Conservation (phyloP, 2,888 invertebrate genomes). For the Colletes collaris region DNA sequence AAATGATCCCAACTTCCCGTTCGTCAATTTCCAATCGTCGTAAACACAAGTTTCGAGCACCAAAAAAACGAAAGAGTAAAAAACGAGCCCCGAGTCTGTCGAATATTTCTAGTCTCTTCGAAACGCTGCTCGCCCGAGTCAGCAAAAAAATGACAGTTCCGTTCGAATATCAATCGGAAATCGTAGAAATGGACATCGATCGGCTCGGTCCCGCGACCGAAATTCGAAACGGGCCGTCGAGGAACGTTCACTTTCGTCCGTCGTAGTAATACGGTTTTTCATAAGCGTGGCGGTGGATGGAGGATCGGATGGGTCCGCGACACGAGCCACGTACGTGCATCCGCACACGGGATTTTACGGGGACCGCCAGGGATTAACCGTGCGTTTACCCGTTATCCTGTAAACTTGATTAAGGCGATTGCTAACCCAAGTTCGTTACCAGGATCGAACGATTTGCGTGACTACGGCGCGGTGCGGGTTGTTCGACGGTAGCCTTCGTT, state of each 20-base stretch:
- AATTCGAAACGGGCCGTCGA: background rate
- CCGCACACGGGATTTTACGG: slow-evolving; percentile 41
- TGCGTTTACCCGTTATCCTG: slow-evolving; percentile 68
- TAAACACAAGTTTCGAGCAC: no score
- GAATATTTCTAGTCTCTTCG: background rate
- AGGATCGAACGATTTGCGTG: slow-evolving; percentile 67
- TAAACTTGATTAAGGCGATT: slow-evolving; percentile 71
- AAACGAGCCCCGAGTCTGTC: no score
- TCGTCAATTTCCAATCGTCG: no score
- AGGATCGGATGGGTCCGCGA: slow-evolving; percentile 1
- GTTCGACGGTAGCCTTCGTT: slow-evolving; percentile 15
- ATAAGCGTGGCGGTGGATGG: slow-evolving; percentile 18
- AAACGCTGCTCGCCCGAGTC: background rate
- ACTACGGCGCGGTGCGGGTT: slow-evolving; percentile 41
- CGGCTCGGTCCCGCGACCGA: background rate
- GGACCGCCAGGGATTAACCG: slow-evolving; percentile 57
- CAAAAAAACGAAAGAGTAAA: no score
- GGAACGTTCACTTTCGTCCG: slow-evolving; percentile 38
- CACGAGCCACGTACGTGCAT: slow-evolving; percentile 3
- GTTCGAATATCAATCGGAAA: slow-evolving; percentile 35
- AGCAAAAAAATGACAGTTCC: slow-evolving; percentile 20
- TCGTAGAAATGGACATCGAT: slow-evolving; percentile 38
- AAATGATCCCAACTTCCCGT: no score
- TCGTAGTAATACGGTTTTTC: slow-evolving; percentile 33
- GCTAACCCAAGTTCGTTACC: slow-evolving; percentile 66